Evolutionary conservation across 2,888 invertebrate species (phyloP), one percentile per base, ranked within the genome.

Genomic region (Elysia crispata): DNA sequence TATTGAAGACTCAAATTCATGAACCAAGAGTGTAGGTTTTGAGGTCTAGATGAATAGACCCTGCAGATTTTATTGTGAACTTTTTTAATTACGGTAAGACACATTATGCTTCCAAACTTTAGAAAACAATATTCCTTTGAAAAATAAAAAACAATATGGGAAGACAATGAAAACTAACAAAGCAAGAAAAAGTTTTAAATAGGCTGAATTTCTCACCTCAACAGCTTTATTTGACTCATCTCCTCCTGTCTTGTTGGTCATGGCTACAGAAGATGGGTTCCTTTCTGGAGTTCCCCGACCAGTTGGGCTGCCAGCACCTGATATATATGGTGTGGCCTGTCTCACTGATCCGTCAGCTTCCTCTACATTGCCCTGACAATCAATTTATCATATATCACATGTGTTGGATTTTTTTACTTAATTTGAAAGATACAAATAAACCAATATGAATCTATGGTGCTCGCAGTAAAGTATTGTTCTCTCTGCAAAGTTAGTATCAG

Each of bases 251-350:
- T 89, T 89, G 60, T 80, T 81, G 6, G 88, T 88, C 13, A 83
- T 86, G 18, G 86, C 87, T 25, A 86, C 86, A 77, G 89, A 89
- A 0, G 90, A 89, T 49, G 86, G 84, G 20, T 88, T 86, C 33
- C 89, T 82, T 18, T 85, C 85, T 0, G 87, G 86, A 3, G 89
- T 64, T 31, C 70, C 57, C 1, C 57, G 86, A 18, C 84, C 85
- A n/a, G 82, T 28, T 81, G 86, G 23, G 83, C 83, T 73, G 62
- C 82, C 66, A 82, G 86, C 41, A 70, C 83, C 62, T 83, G 85
- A 50, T 81, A 75, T 76, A 23, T 72, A 81, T 1, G 87, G 87
- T n/a, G 86, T 83, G 0, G 82, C 85, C 33, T 85, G 87, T 8
- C 84, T 85, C n/a, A 81, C 86, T 11, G 88, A 88, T 72, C 87